Conservation (phyloP, 2,113 vertebrate genomes). For the Takifugu bimaculatus region DNA sequence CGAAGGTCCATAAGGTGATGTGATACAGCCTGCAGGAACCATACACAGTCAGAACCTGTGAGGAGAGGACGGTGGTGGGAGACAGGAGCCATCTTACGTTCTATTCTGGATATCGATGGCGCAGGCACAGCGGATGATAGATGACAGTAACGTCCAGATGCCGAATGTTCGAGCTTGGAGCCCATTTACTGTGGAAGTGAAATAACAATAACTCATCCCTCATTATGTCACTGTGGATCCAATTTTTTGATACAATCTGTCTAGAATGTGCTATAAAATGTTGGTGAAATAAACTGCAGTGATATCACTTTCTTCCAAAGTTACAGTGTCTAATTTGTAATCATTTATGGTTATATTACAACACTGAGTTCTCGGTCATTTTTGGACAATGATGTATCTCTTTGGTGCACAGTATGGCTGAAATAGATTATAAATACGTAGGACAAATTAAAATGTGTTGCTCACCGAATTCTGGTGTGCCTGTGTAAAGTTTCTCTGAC, state of each 20-base stretch:
- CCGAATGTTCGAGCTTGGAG: constrained; percentile 96
- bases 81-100: constrained; percentile 74
- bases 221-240: no score
- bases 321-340: no score
- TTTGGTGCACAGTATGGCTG: neutral
- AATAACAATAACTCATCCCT: neutral
- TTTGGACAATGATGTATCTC: neutral
- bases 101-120: constrained; percentile 93
- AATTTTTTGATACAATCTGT: no score
- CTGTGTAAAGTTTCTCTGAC: constrained; percentile 92
- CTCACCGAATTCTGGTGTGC: constrained; percentile 86
- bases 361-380: neutral
- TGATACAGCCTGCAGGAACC: constrained; percentile 84
- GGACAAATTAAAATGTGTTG: no score
- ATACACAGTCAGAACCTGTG: neutral
- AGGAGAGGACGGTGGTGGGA: constrained; percentile 7
- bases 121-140: constrained; percentile 90
- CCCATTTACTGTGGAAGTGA: constrained; percentile 82
- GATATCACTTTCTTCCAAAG: neutral
- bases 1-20: constrained; percentile 92
- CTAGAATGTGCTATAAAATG: neutral
- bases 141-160: constrained; percentile 93
- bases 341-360: neutral
- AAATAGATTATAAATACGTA: neutral
- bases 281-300: neutral